Evolutionary conservation across 2,888 invertebrate species (phyloP), one percentile per base, ranked within the genome.

Genomic region (Euzophera pinguis): DNA sequence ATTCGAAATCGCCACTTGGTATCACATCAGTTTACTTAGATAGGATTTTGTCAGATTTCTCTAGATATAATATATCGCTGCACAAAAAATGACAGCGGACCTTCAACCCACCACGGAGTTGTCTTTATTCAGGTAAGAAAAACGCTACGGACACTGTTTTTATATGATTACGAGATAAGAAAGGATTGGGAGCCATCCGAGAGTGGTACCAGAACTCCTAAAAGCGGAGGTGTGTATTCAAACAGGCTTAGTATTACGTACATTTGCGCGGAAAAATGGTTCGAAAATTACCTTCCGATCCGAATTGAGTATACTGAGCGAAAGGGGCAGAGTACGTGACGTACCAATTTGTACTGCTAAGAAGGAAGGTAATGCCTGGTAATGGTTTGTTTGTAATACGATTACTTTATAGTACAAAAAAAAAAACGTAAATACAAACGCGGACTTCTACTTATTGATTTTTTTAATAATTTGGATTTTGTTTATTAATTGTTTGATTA

Each of bases 171-270:
- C 61, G 56, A 61, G 59, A 67, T 67, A 62, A 69, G 63, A 69
- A 59, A 53, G 62, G 58, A 56, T 58, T 45, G 53, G 38, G 50
- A 56, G 22, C 22, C 14, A 27, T 38, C 49, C 38, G 29, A 16
- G 29, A 45, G 51, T 42, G 50, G 16, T 32, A 41, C 57, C 52
- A 48, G 50, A 52, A 38, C 12, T 54, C 47, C 59, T 74, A 70
- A 80, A 64, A 78, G 81, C 78, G 71, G 69, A 75, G 63, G 69
- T 75, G 71, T 80, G 81, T 80, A 63, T 54, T 61, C 64, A 84
- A 85, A 86, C 74, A 81, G 64, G 84, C 79, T 84, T 78, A 78
- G 58, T 47, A 53, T 58, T 57, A 56, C 60, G 60, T 57, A 56
- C 55, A 58, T 61, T 62, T 55, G 52, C 47, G 47, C 9, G 45